Evolutionary conservation across 2,888 invertebrate species (phyloP).

Genomic region (Lypha dubia): DNA sequence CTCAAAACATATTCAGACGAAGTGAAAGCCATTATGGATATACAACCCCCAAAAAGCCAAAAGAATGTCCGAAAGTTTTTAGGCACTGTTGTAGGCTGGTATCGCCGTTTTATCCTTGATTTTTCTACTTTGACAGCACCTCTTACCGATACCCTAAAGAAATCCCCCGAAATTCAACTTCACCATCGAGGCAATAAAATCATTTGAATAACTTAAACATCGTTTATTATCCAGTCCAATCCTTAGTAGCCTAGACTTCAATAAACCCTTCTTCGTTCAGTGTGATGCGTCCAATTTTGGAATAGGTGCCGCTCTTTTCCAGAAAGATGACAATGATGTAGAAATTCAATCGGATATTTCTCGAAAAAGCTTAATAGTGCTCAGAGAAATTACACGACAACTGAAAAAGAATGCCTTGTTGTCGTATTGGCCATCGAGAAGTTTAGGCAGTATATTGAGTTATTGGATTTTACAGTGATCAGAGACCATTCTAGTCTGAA

Average conservation of each 20-base stretch:
- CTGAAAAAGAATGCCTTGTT: no score
- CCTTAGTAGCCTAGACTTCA: slow-evolving; percentile 23
- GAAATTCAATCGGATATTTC: slow-evolving; percentile 38
- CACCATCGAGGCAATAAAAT: no score
- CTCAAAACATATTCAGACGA: neutral
- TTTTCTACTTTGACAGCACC: no score
- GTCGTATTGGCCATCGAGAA: no score
- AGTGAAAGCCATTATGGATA: slow-evolving; percentile 14
- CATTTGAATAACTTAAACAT: slow-evolving; percentile 19
- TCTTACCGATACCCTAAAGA: no score
- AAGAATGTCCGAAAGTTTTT: slow-evolving; percentile 24
- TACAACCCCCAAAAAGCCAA: slow-evolving; percentile 29
- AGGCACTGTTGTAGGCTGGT: slow-evolving; percentile 42
- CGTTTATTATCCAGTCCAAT: slow-evolving; percentile 29
- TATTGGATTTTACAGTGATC: no score
- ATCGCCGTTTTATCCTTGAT: slow-evolving; percentile 19
- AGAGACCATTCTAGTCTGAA: no score
- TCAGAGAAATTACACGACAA: neutral
- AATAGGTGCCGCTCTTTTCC: slow-evolving; percentile 40
- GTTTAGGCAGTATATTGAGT: no score
- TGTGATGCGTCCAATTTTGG: slow-evolving; percentile 48
- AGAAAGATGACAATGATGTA: slow-evolving; percentile 8
- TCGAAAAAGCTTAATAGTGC: slow-evolving; percentile 13
- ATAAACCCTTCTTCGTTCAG: no score
- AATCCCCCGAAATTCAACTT: no score